Evolutionary conservation across 1,140 invertebrate species (phyloP), one percentile per base, ranked within the genome.

Genomic region (Bombus impatiens): DNA sequence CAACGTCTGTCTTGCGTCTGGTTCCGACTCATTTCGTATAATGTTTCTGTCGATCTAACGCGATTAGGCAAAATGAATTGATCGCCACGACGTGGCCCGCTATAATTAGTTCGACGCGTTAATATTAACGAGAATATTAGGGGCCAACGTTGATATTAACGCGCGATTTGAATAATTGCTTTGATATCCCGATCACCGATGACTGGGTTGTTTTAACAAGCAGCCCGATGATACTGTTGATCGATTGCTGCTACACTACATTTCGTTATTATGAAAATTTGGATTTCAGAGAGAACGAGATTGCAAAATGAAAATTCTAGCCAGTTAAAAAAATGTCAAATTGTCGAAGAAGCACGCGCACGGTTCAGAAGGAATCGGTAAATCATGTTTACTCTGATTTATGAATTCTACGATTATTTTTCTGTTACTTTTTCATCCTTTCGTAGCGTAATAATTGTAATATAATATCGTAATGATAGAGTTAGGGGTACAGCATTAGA

Each of bases 1-100:
- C 59, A 37, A 65, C 82, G 84, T 85, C 78, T 82, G 59, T 71
- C 28, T 35, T 47, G 53, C 47, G 13, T 44, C 25, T 37, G 65
- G 37, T 80, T 59, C 25, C 67, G 57, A 18, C 25, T 53, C 80
- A 40, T 86, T 86, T 75, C 57, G 74, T 76, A 68, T 65, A 13
- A 83, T 70, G 78, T 86, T 86, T 68, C 53, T 78, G 62, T 22
- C 28, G 32, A 42, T 75, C 47, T 65, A 47, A 44, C 25, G 35
- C 37, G 53, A 75, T 75, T 62, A 62, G 53, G 57, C 71, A 37
- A 82, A 82, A 82, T 40, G 28, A 62, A 75, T 82, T 75, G 28
- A 74, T 65, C 37, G 35, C 22, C 22, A 22, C 15, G n/a, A 65
- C 57, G 25, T 71, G 44, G 71, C 25, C 22, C n/a, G 57, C 42